Conservation (phyloP, 2,797 vertebrate genomes). For the Enteromius afrohamiltoni region DNA sequence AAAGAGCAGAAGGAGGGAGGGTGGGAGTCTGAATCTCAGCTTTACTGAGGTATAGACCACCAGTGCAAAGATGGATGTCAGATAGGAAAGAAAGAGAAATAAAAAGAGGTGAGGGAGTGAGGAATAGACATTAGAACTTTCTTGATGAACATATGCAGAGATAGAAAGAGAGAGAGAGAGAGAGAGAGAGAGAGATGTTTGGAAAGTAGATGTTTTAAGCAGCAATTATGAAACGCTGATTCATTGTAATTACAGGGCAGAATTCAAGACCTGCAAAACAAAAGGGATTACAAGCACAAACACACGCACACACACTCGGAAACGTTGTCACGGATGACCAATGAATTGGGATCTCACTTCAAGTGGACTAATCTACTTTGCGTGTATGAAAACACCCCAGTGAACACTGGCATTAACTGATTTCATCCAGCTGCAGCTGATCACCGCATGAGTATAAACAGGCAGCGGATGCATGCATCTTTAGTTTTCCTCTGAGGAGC, state of each 20-base stretch:
- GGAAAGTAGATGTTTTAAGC: slow-evolving; percentile 8
- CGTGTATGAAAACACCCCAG: too few species aligned
- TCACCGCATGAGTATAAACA: too few species aligned
- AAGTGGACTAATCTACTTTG: too few species aligned
- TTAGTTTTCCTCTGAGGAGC: too few species aligned
- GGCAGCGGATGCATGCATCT: too few species aligned
- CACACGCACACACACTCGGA: neutral
- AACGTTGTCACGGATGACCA: too few species aligned
- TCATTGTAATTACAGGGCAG: slow-evolving; percentile 9
- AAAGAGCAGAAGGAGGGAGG: slow-evolving; percentile 43
- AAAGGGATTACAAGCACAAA: slow-evolving; percentile 2
- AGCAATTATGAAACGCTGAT: slow-evolving; percentile 18
- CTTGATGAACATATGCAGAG: slow-evolving; percentile 27
- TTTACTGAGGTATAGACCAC: slow-evolving; percentile 36
- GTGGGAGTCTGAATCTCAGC: slow-evolving; percentile 43
- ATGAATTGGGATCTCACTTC: too few species aligned
- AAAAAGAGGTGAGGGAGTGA: slow-evolving; percentile 8
- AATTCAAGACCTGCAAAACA: slow-evolving; percentile 15
- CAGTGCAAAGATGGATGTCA: slow-evolving; percentile 19
- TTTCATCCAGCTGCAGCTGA: too few species aligned
- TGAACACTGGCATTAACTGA: too few species aligned
- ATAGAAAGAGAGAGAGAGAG: neutral
- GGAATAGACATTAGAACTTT: slow-evolving; percentile 28
- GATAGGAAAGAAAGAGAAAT: slow-evolving; percentile 7
- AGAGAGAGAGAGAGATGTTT: neutral